Conservation (phyloP, 2,888 invertebrate species). For the Tholera decimalis region DNA sequence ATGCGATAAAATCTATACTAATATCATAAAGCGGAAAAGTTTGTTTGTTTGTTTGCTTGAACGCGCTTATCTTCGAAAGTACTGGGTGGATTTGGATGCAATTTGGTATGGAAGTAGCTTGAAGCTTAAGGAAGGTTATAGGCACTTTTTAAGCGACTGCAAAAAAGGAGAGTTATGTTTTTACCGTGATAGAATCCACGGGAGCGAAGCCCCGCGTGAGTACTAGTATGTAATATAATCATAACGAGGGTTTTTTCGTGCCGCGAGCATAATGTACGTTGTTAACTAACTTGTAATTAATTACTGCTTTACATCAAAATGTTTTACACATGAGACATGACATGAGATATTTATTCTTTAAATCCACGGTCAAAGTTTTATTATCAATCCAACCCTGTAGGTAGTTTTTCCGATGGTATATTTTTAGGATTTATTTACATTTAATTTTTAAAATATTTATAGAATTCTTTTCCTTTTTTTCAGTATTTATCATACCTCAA, state of each 20-base stretch:
- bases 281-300: conserved; percentile 12
- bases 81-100: too few species aligned
- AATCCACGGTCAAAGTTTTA: not conserved
- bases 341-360: not conserved
- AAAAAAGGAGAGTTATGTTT: too few species aligned
- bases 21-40: too few species aligned
- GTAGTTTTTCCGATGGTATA: not conserved
- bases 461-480: conserved; percentile 60
- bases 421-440: too few species aligned
- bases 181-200: too few species aligned
- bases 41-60: too few species aligned
- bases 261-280: not conserved
- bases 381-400: not conserved
- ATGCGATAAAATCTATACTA: conserved; percentile 22
- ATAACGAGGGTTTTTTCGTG: conserved; percentile 20
- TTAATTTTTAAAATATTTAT: not conserved
- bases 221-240: too few species aligned
- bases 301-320: conserved; percentile 4
- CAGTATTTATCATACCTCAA: conserved; percentile 93
- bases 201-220: too few species aligned
- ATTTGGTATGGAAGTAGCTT: too few species aligned
- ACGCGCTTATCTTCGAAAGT: too few species aligned
- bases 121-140: too few species aligned
- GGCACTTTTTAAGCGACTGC: too few species aligned
- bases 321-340: conserved; percentile 5